Conservation (phyloP, 2,888 invertebrate species). For the Stictocephala bisonia region DNA sequence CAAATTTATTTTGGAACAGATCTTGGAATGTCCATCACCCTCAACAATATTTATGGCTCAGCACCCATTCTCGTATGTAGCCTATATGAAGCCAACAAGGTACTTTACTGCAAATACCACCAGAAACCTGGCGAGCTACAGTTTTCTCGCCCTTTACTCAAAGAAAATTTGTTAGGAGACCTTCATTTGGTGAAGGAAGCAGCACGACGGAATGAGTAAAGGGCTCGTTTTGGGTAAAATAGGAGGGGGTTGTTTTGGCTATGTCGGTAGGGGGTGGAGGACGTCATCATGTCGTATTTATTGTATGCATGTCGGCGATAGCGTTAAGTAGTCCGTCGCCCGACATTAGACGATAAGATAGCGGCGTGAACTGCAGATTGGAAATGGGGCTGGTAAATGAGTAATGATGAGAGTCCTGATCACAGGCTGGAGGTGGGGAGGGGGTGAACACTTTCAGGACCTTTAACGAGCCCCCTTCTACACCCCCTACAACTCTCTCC, state of each 20-base stretch:
- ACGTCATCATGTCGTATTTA: constrained; percentile 25
- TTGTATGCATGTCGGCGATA: constrained; percentile 29
- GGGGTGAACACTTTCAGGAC: constrained; percentile 7
- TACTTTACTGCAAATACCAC: too few relatives aligned
- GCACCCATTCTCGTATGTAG: too few relatives aligned
- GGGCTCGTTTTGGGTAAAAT: too few relatives aligned
- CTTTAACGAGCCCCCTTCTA: constrained; percentile 22
- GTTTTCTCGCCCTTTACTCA: too few relatives aligned
- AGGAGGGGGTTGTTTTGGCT: too few relatives aligned
- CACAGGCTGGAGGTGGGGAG: background rate
- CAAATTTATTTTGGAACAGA: too few relatives aligned
- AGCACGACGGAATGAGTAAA: background rate
- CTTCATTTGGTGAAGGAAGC: constrained; percentile 30
- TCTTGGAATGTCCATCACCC: too few relatives aligned
- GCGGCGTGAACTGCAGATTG: constrained; percentile 39
- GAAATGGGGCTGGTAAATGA: constrained; percentile 42
- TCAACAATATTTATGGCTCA: too few relatives aligned
- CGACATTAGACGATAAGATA: constrained; percentile 31
- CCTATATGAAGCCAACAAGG: too few relatives aligned
- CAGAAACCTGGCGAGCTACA: too few relatives aligned
- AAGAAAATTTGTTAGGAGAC: constrained; percentile 21
- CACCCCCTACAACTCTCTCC: too few relatives aligned
- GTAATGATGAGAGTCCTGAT: constrained; percentile 40
- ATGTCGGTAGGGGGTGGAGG: background rate
- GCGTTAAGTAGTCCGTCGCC: constrained; percentile 25